Evolutionary conservation across 2,888 invertebrate genomes (phyloP).

Genomic region (Cataglyphis rosenhaueri): DNA sequence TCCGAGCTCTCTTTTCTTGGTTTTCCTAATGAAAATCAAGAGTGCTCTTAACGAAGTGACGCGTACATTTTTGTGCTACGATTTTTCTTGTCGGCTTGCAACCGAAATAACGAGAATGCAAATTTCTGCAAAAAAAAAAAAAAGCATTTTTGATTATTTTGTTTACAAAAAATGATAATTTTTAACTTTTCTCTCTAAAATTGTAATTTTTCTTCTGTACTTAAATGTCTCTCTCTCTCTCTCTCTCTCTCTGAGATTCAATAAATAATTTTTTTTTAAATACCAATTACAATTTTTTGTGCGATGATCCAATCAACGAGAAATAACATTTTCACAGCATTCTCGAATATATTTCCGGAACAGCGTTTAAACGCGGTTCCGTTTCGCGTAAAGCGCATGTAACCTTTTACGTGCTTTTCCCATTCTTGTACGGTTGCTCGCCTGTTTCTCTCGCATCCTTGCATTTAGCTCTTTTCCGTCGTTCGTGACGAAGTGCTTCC

Average conservation of each 20-base stretch:
- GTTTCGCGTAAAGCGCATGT: constrained; percentile 12
- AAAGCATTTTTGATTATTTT: no score
- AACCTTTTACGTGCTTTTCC: constrained; percentile 4
- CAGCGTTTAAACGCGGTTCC: constrained; percentile 19
- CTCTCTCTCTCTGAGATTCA: background rate
- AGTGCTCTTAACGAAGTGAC: constrained; percentile 14
- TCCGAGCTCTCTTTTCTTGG: constrained; percentile 3
- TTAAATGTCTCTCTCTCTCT: background rate
- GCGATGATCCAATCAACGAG: background rate
- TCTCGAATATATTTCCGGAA: background rate
- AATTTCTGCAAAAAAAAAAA: background rate
- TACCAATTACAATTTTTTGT: background rate
- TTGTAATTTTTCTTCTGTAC: background rate
- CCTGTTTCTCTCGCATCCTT: constrained; percentile 14
- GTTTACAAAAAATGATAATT: constrained; percentile 12
- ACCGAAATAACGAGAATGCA: constrained; percentile 23
- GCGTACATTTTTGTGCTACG: constrained; percentile 15
- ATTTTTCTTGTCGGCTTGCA: constrained; percentile 31
- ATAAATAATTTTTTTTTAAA: background rate
- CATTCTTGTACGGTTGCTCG: constrained; percentile 3
- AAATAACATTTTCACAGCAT: background rate
- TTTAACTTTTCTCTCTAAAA: background rate
- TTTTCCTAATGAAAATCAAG: constrained; percentile 24
- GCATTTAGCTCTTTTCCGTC: constrained; percentile 40
- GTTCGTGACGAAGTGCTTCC: constrained; percentile 24